Base-by-base conservation (phyloP, 2,113 vertebrate genomes). In the Cheilinus undulatus region DNA sequence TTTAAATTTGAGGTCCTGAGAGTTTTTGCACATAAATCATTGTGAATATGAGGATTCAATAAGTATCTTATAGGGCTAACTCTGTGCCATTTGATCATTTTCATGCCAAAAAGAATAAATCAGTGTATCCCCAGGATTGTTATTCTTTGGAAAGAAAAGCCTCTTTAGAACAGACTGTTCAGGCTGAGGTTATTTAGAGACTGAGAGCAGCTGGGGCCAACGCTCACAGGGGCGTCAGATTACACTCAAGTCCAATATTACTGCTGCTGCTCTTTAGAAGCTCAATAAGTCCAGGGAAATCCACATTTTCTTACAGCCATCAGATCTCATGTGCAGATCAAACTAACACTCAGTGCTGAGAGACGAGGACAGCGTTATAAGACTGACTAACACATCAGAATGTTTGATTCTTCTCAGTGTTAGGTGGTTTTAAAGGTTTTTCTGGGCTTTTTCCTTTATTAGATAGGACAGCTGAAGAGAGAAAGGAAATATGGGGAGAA, bases 11-110 rank as follows among this genome's bases (percentile, higher is more conserved):
- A 42, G 40, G 40, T 42, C 2, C 19, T 0, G 24, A 23, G 63
- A 60, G 40, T 50, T 66, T 83, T 63, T 86, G 68, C 68, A 76
- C 80, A 65, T 66, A 43, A 20, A 38, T 40, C 8, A 52, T 56
- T 52, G 38, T 32, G 5, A 32, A 45, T 45, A 53, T 30, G 9
- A 63, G 17, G 57, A 30, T n/a, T 15, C 3, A 40, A 48, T 23
- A 34, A 15, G 54, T 30, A 13, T 30, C 42, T 68, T 17, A 42
- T 15, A 45, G 62, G 70, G 80, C 62, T 68, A 57, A 52, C 4
- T 52, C 26, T 24, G 62, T 72, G 78, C 75, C 63, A 57, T 79
- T 45, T 56, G 3, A 64, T 53, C 7, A 23, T 54, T 43, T 60
- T 58, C 34, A 67, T 67, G 72, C 74, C 59, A 60, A 74, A 78